Percentiles rank a stretch among this genome's conserved stretches.
phyloP scores from a whole-genome alignment of 2,113 vertebrate species.

The Onychostoma macrolepis region DNA sequence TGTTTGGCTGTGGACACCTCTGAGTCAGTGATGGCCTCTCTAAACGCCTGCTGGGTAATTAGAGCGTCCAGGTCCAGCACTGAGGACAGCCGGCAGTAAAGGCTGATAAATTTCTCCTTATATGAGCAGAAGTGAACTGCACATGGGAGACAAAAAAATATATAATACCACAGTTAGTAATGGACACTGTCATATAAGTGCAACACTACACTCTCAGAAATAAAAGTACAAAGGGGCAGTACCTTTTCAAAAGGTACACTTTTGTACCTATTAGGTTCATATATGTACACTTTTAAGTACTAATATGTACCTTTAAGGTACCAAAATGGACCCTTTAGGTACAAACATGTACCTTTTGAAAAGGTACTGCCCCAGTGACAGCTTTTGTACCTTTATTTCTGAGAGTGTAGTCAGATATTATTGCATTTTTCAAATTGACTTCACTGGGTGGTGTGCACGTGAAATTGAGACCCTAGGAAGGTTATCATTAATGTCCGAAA shows the following conservation, averaged over 20 bases:
- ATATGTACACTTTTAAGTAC: too few species aligned
- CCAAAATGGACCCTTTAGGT: too few species aligned
- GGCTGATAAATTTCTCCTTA: slow-evolving; percentile 94
- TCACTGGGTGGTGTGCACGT: background rate
- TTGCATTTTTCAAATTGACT: slow-evolving; percentile 34
- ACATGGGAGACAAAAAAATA: slow-evolving; percentile 47
- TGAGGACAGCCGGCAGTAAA: slow-evolving; percentile 96
- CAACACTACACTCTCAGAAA: too few species aligned
- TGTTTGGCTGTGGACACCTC: slow-evolving; percentile 92
- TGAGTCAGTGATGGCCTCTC: slow-evolving; percentile 93
- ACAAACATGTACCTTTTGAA: too few species aligned
- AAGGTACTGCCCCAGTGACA: too few species aligned
- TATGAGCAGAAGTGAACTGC: slow-evolving; percentile 96
- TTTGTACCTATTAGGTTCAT: too few species aligned
- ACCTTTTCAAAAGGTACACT: too few species aligned
- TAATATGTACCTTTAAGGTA: too few species aligned
- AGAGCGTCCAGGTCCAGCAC: slow-evolving; percentile 94
- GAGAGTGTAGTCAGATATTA: background rate
- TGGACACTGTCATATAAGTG: background rate
- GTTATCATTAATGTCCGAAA: slow-evolving; percentile 47
- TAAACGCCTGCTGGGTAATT: slow-evolving; percentile 93
- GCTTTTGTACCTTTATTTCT: too few species aligned
- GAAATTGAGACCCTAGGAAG: slow-evolving; percentile 22
- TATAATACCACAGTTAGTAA: slow-evolving; percentile 24
- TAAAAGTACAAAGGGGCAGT: too few species aligned